Evolutionary conservation across 2,888 invertebrate species (phyloP).

Genomic region (Camptogramma bilineatum): DNA sequence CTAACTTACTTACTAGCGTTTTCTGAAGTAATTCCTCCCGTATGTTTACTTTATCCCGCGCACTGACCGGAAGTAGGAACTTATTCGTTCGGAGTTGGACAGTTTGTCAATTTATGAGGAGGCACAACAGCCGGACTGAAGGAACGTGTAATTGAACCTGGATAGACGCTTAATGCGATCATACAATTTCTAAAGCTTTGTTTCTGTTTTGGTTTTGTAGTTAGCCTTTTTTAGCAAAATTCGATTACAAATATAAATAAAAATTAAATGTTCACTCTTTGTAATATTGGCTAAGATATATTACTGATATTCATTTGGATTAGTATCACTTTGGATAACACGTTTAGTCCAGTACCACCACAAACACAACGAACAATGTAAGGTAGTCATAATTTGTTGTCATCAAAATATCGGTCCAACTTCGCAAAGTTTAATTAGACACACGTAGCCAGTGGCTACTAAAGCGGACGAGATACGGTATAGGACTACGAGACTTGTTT

Average conservation of each 20-base stretch:
- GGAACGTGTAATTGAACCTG: constrained; percentile 44
- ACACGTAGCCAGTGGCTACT: constrained; percentile 26
- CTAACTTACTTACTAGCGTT: no score
- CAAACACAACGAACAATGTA: neutral
- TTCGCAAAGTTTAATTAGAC: constrained; percentile 42
- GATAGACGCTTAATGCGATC: constrained; percentile 15
- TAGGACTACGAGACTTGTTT: constrained; percentile 24
- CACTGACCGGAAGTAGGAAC: constrained; percentile 83
- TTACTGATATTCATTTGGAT: no score
- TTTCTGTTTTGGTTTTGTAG: no score
- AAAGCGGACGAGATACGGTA: constrained; percentile 35
- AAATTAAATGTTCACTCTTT: no score
- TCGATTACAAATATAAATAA: no score
- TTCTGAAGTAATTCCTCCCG: constrained; percentile 42
- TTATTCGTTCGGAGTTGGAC: constrained; percentile 82
- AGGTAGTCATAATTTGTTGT: constrained; percentile 13
- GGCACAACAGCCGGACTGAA: constrained; percentile 59
- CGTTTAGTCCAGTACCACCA: neutral
- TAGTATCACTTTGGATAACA: no score
- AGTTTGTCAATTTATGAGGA: constrained; percentile 83
- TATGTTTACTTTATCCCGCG: constrained; percentile 63
- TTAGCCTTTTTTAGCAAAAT: no score
- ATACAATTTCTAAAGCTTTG: no score
- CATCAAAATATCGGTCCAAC: constrained; percentile 19
- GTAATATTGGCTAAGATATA: no score